Evolutionary conservation across 2,888 invertebrate species (phyloP).

Genomic region (Lagria hirta): DNA sequence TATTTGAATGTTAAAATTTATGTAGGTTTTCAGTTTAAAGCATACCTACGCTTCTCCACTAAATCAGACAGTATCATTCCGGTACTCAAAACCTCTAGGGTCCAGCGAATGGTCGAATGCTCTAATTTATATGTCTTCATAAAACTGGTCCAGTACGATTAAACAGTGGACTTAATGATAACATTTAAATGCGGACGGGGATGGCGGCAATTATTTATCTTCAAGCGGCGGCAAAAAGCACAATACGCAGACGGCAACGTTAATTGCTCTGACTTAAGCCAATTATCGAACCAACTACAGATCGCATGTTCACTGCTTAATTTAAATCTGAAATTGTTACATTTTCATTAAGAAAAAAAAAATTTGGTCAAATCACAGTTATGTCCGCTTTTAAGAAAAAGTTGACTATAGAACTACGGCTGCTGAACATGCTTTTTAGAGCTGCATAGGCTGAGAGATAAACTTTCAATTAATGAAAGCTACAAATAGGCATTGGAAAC

Average conservation of each 20-base stretch:
- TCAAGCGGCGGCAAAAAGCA: conserved; percentile 41
- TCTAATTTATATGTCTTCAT: conserved; percentile 49
- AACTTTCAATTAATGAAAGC: too few species aligned
- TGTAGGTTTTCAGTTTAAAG: too few species aligned
- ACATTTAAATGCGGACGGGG: conserved; percentile 47
- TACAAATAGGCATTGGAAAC: too few species aligned
- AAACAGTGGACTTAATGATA: conserved; percentile 41
- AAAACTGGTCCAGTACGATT: conserved; percentile 39
- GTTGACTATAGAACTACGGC: too few species aligned
- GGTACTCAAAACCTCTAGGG: too few species aligned
- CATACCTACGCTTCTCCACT: too few species aligned
- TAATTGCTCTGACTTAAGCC: conserved; percentile 44
- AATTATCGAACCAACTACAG: conserved; percentile 38
- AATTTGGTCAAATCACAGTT: too few species aligned
- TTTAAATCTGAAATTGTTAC: conserved; percentile 20
- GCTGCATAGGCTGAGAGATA: too few species aligned
- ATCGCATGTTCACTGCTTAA: conserved; percentile 14
- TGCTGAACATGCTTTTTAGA: too few species aligned
- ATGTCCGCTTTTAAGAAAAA: too few species aligned
- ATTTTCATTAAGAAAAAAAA: conserved; percentile 16
- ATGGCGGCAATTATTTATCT: conserved; percentile 42
- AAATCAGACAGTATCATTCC: too few species aligned
- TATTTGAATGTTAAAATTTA: too few species aligned
- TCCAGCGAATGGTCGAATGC: conserved; percentile 23
- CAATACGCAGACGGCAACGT: conserved; percentile 41